phyloP scores from a whole-genome alignment of 2,797 vertebrate species.

The Lophotriccus pileatus region DNA sequence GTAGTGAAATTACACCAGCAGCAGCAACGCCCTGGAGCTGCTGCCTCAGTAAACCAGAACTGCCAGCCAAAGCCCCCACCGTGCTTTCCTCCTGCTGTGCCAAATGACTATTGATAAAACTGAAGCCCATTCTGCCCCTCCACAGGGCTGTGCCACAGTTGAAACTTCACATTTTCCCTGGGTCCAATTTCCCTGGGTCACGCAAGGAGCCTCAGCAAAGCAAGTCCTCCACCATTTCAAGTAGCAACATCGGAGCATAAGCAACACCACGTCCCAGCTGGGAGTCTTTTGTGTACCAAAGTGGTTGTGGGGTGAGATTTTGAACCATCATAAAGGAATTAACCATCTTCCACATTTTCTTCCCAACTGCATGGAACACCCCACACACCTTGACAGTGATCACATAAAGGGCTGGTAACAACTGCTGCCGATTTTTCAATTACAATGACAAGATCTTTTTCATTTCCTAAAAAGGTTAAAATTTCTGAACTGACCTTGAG shows the following conservation, averaged over 20 bases:
- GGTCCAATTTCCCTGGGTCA: not conserved
- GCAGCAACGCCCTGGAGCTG: not conserved
- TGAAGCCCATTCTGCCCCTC: not conserved
- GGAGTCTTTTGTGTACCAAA: not conserved
- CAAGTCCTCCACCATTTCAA: not conserved
- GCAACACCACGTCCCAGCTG: fast-evolving
- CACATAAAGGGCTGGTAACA: not conserved
- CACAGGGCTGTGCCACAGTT: fast-evolving
- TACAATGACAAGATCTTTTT: not conserved
- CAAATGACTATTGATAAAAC: not conserved
- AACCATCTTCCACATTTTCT: not conserved
- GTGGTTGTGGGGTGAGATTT: not conserved
- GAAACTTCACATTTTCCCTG: not conserved
- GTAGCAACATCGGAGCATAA: fast-evolving
- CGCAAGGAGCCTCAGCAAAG: not conserved
- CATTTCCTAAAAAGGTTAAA: not conserved
- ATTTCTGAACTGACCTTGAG: not conserved
- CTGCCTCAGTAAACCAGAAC: not conserved
- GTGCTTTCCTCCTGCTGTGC: not conserved
- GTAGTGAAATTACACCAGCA: not conserved
- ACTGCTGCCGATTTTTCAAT: not conserved
- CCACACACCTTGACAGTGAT: fast-evolving
- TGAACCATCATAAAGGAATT: not conserved
- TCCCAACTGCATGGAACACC: not conserved
- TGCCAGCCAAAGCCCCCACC: not conserved